These are phyloP conservation scores for Benitochromis conjunctus DNA, from an alignment of 2,113 vertebrate genomes.

Conservation along the genomic window DNA sequence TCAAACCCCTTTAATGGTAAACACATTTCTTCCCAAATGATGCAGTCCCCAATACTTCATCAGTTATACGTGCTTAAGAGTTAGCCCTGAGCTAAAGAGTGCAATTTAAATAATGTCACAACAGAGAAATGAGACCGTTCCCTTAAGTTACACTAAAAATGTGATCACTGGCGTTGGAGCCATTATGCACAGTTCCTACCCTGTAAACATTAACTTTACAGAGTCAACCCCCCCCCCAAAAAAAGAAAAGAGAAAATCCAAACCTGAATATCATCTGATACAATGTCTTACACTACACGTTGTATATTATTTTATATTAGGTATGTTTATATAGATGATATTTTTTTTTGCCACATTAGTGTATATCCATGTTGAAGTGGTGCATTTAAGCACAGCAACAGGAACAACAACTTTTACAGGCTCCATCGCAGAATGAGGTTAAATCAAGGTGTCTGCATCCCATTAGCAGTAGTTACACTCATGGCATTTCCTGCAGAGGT, in stretches of 20 bases:
- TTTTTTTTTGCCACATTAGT: not conserved
- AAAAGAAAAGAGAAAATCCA: not conserved
- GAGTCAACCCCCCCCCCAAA: too few relatives aligned
- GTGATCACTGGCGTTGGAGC: conserved; percentile 4
- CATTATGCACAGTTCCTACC: not conserved
- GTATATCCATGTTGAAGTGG: not conserved
- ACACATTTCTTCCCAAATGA: not conserved
- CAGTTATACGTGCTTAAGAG: not conserved
- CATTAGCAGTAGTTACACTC: conserved; percentile 38
- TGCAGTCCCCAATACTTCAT: not conserved
- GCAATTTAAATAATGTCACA: conserved; percentile 21
- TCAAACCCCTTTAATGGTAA: not conserved
- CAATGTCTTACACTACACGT: not conserved
- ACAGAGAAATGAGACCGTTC: conserved; percentile 4
- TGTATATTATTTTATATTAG: not conserved
- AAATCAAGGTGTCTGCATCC: conserved; percentile 26
- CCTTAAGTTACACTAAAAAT: conserved; percentile 4
- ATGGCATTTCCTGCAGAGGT: conserved; percentile 53
- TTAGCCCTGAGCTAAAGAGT: not conserved
- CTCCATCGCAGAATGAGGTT: conserved; percentile 14
- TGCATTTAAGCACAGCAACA: not conserved
- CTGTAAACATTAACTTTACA: not conserved
- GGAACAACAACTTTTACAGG: not conserved
- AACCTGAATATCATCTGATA: not conserved
- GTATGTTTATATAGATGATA: not conserved